Percentiles rank a stretch among this genome's conserved stretches.
phyloP scores from a whole-genome alignment of 2,888 invertebrate species.

The Gastrophysa polygoni region DNA sequence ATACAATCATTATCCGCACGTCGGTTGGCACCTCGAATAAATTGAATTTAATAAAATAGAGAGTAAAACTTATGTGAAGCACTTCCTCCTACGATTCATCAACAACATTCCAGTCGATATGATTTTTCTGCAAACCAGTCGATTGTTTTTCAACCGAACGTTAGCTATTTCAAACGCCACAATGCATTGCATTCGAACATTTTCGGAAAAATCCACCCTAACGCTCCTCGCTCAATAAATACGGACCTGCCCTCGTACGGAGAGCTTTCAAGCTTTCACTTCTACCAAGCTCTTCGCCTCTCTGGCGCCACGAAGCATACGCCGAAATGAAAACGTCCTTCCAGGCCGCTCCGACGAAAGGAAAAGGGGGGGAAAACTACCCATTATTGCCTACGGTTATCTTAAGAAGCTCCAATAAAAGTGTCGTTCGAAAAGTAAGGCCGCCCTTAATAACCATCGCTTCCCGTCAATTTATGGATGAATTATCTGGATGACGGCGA shows the following conservation, averaged over 20 bases:
- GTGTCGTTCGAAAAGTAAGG: conserved; percentile 58
- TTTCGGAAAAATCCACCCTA: too few species aligned
- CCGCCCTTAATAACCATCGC: conserved; percentile 57
- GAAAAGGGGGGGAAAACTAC: conserved; percentile 58
- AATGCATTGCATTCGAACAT: too few species aligned
- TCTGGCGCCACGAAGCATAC: conserved; percentile 50
- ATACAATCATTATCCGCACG: too few species aligned
- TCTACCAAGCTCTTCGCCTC: conserved; percentile 44
- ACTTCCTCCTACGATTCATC: too few species aligned
- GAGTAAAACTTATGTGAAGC: too few species aligned
- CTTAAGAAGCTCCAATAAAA: conserved; percentile 60
- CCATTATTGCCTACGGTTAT: conserved; percentile 61
- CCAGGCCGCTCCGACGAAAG: conserved; percentile 55
- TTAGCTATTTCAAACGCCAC: too few species aligned
- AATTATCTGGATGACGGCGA: conserved; percentile 52
- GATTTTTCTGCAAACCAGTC: too few species aligned
- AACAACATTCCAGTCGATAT: too few species aligned
- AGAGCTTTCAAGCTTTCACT: conserved; percentile 36
- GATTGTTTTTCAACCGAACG: too few species aligned
- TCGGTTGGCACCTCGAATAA: too few species aligned
- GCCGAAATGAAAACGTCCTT: conserved; percentile 45
- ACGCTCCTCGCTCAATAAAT: too few species aligned
- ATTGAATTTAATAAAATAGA: too few species aligned
- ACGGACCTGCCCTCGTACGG: not conserved
- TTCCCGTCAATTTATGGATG: conserved; percentile 55